Evolutionary conservation across 2,797 vertebrate species (phyloP).

Genomic region (Sebastes steindachneri): DNA sequence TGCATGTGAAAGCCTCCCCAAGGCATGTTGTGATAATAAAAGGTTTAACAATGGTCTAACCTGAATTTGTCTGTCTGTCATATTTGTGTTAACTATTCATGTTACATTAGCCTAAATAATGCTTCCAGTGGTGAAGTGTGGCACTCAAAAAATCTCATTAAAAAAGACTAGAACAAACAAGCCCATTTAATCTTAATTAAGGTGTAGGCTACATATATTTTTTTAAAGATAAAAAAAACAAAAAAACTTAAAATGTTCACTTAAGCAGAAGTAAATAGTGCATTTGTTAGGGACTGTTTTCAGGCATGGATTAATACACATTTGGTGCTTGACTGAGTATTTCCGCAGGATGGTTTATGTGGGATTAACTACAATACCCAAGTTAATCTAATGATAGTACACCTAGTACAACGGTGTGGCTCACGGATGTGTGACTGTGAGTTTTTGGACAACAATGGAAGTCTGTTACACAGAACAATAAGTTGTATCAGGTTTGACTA

Average conservation of each 20-base stretch:
- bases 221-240: neutral
- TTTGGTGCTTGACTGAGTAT: neutral
- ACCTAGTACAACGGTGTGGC: neutral
- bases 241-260: neutral
- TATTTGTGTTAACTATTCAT: conserved; percentile 9
- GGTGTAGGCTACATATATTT: neutral
- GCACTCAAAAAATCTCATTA: neutral
- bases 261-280: neutral
- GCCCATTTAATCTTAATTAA: neutral
- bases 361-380: neutral
- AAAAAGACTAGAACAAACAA: neutral
- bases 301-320: neutral
- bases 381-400: neutral
- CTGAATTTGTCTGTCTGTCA: neutral
- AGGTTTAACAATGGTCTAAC: neutral
- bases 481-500: neutral
- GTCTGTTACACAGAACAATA: neutral
- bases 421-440: neutral
- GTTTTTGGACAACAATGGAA: neutral
- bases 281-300: neutral
- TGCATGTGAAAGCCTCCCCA: neutral
- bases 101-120: neutral
- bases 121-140: neutral
- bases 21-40: neutral
- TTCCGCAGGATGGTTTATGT: neutral